Evolutionary conservation across 2,113 vertebrate species (phyloP).

Genomic region (Anarrhichthys ocellatus): DNA sequence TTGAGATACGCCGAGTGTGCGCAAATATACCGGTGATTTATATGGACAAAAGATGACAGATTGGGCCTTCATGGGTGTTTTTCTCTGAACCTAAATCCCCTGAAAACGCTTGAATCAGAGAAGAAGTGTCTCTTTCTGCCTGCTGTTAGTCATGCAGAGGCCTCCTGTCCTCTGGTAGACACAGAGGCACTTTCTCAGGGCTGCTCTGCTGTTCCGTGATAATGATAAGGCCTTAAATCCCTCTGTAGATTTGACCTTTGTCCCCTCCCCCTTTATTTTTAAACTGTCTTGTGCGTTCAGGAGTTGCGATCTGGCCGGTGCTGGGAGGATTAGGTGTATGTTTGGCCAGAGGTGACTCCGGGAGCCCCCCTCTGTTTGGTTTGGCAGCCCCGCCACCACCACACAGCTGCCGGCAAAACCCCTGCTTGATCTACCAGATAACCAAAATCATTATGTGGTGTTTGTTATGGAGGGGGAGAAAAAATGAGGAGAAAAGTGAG

Average conservation of each 20-base stretch:
- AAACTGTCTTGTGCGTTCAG: conserved; percentile 70
- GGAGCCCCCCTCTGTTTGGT: conserved; percentile 76
- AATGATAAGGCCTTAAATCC: conserved; percentile 83
- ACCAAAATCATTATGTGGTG: conserved; percentile 72
- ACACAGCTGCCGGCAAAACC: conserved; percentile 73
- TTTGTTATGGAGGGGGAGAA: conserved; percentile 63
- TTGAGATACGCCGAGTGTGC: neutral
- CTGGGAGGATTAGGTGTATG: conserved; percentile 76
- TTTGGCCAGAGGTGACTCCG: conserved; percentile 79
- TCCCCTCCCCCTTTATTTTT: conserved; percentile 77
- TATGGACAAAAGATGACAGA: neutral
- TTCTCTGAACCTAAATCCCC: no score
- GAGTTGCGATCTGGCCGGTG: conserved; percentile 62
- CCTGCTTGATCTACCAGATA: conserved; percentile 71
- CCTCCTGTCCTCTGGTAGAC: conserved; percentile 45
- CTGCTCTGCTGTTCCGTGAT: conserved; percentile 78
- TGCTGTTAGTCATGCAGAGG: conserved; percentile 52
- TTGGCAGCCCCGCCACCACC: conserved; percentile 70
- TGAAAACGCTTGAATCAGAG: neutral
- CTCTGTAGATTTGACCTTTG: conserved; percentile 83
- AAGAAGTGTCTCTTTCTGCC: conserved; percentile 10
- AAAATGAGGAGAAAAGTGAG: conserved; percentile 41
- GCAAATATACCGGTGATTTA: neutral
- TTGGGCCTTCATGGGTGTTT: neutral
- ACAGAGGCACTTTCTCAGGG: conserved; percentile 69